Evolutionary conservation across 2,888 invertebrate genomes (phyloP).

Genomic region (Dasypogon diadema): DNA sequence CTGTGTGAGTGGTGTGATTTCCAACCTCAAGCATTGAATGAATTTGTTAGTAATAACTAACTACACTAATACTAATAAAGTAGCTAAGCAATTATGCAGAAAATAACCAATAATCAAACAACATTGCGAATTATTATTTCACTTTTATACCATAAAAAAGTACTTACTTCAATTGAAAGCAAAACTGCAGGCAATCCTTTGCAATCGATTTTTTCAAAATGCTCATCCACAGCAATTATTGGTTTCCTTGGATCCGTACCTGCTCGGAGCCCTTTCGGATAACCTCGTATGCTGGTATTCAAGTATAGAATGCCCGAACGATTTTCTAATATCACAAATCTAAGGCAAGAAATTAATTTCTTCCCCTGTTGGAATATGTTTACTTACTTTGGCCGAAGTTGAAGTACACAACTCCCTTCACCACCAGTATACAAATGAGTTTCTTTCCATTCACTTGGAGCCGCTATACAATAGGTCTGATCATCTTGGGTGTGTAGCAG

Average conservation of each 20-base stretch:
- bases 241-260: constrained; percentile 85
- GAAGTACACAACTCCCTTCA: constrained; percentile 81
- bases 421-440: constrained; percentile 87
- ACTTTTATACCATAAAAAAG: too few relatives aligned
- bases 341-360: constrained; percentile 58
- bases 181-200: constrained; percentile 76
- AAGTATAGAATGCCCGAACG: constrained; percentile 85
- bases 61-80: too few relatives aligned
- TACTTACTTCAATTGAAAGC: constrained; percentile 73
- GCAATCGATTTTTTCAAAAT: constrained; percentile 79
- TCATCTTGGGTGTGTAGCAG: constrained; percentile 73
- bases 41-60: too few relatives aligned
- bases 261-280: constrained; percentile 85
- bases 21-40: too few relatives aligned
- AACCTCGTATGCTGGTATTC: constrained; percentile 85
- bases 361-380: background rate
- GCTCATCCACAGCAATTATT: constrained; percentile 78
- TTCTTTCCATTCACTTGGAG: constrained; percentile 87
- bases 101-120: too few relatives aligned
- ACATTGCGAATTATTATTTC: too few relatives aligned
- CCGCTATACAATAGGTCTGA: constrained; percentile 81
- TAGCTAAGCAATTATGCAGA: too few relatives aligned
- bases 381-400: constrained; percentile 77
- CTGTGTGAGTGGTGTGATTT: too few relatives aligned
- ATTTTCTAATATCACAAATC: constrained; percentile 73